phyloP scores from a whole-genome alignment of 2,888 invertebrate genomes.

The Lasioglossum lativentre region DNA sequence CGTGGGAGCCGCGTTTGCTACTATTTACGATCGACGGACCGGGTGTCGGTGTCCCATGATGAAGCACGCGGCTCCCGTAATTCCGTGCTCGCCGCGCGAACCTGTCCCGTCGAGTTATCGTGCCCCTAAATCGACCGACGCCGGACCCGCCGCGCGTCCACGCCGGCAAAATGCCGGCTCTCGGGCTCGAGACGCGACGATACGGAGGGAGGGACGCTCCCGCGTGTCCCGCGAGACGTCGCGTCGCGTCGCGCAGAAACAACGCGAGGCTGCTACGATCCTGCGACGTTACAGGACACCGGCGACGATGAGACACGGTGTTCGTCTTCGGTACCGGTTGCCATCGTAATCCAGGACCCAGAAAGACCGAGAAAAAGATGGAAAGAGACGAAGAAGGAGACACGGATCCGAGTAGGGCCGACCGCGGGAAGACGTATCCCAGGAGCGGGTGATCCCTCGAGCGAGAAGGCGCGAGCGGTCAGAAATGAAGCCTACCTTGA shows the following conservation, averaged over 20 bases:
- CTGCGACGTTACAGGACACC: conserved; percentile 41
- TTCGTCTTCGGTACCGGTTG: conserved; percentile 61
- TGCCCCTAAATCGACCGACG: conserved; percentile 18
- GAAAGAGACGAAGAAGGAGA: background rate
- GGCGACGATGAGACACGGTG: conserved; percentile 5
- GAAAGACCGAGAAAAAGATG: background rate
- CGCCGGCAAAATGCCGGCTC: background rate
- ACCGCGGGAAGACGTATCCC: conserved; percentile 34
- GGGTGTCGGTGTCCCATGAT: background rate
- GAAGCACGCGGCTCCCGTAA: conserved; percentile 11
- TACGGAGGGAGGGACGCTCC: conserved; percentile 35
- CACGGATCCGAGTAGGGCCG: background rate
- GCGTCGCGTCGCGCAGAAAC: conserved; percentile 56
- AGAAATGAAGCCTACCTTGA: conserved; percentile 75
- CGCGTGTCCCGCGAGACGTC: conserved; percentile 65
- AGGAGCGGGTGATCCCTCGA: conserved; percentile 62
- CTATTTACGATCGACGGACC: conserved; percentile 32
- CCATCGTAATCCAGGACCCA: conserved; percentile 55
- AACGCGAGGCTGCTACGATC: conserved; percentile 59
- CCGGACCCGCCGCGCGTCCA: background rate
- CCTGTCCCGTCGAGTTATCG: conserved; percentile 12
- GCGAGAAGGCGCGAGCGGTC: conserved; percentile 44
- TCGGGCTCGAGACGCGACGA: background rate
- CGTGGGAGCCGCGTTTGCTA: conserved; percentile 1
- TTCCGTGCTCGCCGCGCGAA: background rate